Evolutionary conservation across 2,888 invertebrate species (phyloP), one percentile per base, ranked within the genome.

Genomic region (Callimorpha dominula): DNA sequence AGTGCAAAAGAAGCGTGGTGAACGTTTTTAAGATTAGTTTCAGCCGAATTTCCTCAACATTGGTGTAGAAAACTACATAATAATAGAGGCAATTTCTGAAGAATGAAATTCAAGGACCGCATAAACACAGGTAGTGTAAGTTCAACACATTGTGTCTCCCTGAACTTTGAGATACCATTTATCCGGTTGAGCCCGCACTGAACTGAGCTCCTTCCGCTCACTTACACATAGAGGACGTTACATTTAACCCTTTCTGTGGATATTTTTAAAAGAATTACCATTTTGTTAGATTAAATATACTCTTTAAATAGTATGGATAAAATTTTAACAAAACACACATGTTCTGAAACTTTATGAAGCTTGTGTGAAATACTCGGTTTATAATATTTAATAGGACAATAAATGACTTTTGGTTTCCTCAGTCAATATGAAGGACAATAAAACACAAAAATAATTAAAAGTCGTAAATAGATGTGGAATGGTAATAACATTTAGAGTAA

Each of bases 71-170:
- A 42, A 17, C n/a, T 50, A 2, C 12, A 17, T 15, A 63, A 52
- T n/a, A 64, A 64, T 20, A n/a, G 42, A 70, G 20, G 12, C 8
- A 64, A 46, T 17, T 20, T 65, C 17, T 15, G 9, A 4, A 31
- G 11, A 9, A 17, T 43, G 52, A 42, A 17, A n/a, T 52, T 54
- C 42, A 54, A 54, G n/a, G 43, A 14, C 11, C 17, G 67, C 46
- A 65, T 46, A 68, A 54, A 57, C 52, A 54, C 54, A 65, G 54
- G 64, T 54, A 65, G 54, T 54, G 65, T 57, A 46, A 57, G 65
- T 64, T 46, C 6, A 64, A 20, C 31, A 65, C 65, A 70, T 65
- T 49, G 17, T 42, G 49, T 17, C 31, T 31, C 54, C 60, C 31
- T 68, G 54, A 46, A 60, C n/a, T 60, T 60, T 68, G 60, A 0